phyloP scores from a whole-genome alignment of 2,888 invertebrate genomes.

The Aphidius colemani region DNA sequence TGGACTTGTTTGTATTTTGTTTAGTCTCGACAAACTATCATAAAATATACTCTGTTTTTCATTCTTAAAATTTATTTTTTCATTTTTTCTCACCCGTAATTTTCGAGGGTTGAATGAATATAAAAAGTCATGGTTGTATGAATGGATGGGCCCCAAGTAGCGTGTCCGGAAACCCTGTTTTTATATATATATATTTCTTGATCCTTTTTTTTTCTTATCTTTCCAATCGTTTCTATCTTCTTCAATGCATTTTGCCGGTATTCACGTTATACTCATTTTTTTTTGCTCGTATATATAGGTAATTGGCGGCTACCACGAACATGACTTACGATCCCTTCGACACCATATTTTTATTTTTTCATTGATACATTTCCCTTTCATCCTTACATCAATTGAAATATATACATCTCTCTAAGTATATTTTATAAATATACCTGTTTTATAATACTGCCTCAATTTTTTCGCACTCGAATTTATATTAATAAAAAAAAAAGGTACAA shows the following conservation, averaged over 20 bases:
- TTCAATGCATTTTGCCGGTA: not conserved
- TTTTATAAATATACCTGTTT: too few species aligned
- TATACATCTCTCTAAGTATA: not conserved
- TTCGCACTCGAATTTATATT: not conserved
- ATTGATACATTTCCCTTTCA: conserved; percentile 16
- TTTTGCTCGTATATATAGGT: conserved; percentile 24
- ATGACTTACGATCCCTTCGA: conserved; percentile 35
- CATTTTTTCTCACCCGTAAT: conserved; percentile 34
- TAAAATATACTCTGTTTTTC: not conserved
- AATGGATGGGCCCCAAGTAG: conserved; percentile 44
- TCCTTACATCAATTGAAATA: conserved; percentile 19
- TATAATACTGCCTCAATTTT: not conserved
- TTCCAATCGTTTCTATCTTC: conserved; percentile 4
- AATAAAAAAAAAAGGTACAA: not conserved
- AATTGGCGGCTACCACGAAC: conserved; percentile 35
- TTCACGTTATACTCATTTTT: not conserved
- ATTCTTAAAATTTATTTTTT: conserved; percentile 8
- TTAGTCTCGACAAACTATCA: not conserved
- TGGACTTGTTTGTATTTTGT: not conserved
- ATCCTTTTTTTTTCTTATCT: conserved; percentile 9
- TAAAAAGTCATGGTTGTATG: conserved; percentile 44
- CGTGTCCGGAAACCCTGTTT: conserved; percentile 44
- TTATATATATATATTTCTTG: conserved; percentile 21
- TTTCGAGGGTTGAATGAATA: conserved; percentile 47
- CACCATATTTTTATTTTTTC: conserved; percentile 21